Base-by-base conservation (phyloP, 2,797 vertebrate genomes). In the Margarornis squamiger region DNA sequence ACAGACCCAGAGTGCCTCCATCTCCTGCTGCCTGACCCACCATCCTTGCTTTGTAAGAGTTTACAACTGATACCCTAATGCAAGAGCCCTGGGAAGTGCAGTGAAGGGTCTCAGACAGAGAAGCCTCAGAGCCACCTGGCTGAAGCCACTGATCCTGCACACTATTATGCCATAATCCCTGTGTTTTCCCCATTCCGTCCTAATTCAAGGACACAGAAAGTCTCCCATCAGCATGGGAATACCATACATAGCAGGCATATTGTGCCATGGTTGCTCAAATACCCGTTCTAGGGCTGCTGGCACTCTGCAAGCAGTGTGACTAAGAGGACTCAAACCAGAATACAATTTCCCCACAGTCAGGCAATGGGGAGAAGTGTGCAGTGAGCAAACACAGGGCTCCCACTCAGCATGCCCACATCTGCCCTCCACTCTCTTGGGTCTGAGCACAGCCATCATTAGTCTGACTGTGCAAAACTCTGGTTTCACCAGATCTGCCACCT, bases 371-470 rank as follows among this genome's bases (percentile, higher is more conserved):
- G 32, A 78, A 3, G 6, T 20, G 14, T 7, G 46, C 51, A 80
- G 22, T 9, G 24, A 9, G 52, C 12, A 7, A 90, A 77, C n/a
- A 52, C 7, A 66, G 22, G 19, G 30, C 18, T 80, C 26, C 49
- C 30, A 39, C 13, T 61, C 32, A 58, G n/a, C n/a, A 65, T 32
- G n/a, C 4, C n/a, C 27, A 36, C 0, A 1, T 18, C 2, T 1
- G 5, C 5, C 1, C 15, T 68, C 52, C 1, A 3, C 36, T 43
- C 9, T 49, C n/a, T 51, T 54, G 30, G 54, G 51, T 68, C 58
- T n/a, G 17, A 51, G 45, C 10, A 77, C 17, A 68, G 3, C 8
- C 7, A 11, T 19, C 17, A 17, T 30, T 49, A 86, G 14, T 10
- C 14, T 26, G 19, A 17, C 57, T 39, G 6, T 38, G 30, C 52